Percentiles rank a stretch among this genome's conserved stretches.
Conservation (phyloP, 2,888 invertebrate species). For the Bruchidius siliquastri region DNA sequence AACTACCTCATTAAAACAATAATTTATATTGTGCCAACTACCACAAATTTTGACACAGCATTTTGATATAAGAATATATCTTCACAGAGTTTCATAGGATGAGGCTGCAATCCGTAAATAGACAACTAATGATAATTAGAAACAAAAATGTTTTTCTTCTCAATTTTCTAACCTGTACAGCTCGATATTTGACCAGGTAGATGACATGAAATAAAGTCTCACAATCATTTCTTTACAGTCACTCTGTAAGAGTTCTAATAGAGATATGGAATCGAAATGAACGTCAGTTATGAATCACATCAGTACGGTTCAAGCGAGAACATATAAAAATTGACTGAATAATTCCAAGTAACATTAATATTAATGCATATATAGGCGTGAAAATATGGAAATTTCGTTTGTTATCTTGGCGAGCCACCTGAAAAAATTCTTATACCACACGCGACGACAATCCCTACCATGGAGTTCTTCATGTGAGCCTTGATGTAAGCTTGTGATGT, state of each 20-base stretch:
- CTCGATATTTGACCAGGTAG: too few species aligned
- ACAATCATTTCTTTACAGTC: background rate
- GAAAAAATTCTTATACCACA: background rate
- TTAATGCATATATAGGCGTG: background rate
- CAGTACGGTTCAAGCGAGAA: background rate
- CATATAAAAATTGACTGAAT: background rate
- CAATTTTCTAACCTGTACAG: too few species aligned
- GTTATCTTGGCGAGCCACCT: background rate
- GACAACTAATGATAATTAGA: too few species aligned
- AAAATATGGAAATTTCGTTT: background rate
- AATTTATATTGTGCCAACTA: too few species aligned
- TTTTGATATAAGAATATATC: too few species aligned
- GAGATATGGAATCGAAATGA: background rate
- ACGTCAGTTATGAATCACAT: background rate
- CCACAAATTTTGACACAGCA: too few species aligned
- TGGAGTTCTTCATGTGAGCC: background rate
- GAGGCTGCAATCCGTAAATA: too few species aligned
- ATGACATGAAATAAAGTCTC: too few species aligned
- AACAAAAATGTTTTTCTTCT: too few species aligned
- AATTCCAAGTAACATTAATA: background rate
- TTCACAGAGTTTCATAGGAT: too few species aligned
- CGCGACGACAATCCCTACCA: background rate
- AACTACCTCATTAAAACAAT: too few species aligned
- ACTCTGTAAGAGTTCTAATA: background rate
- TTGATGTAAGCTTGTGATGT: background rate